These are phyloP conservation scores for Anhinga anhinga DNA, from an alignment of 2,113 vertebrate species.

Conservation along the genomic window DNA sequence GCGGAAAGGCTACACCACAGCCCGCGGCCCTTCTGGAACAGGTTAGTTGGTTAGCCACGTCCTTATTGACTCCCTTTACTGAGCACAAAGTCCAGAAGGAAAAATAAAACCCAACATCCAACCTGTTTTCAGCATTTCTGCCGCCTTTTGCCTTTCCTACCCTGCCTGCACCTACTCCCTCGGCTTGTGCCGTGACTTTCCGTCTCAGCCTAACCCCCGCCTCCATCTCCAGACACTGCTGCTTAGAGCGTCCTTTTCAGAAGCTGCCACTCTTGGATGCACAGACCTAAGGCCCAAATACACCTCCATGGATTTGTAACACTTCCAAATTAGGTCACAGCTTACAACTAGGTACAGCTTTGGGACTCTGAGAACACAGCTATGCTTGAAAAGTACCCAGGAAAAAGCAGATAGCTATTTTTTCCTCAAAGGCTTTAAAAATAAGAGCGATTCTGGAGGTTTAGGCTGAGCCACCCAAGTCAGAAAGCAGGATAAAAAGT, in stretches of 20 bases:
- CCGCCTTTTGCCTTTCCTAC: not conserved
- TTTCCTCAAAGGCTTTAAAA: not conserved
- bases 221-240: not conserved
- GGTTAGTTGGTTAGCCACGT: not conserved
- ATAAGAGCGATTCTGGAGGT: not conserved
- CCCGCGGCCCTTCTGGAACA: rapidly evolving
- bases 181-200: not conserved
- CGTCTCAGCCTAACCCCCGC: too few relatives aligned
- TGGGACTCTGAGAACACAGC: not conserved
- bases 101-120: not conserved
- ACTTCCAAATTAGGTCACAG: not conserved
- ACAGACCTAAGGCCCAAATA: not conserved
- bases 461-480: not conserved
- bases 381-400: not conserved
- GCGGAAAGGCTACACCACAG: rapidly evolving
- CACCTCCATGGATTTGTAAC: not conserved
- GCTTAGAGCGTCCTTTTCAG: not conserved
- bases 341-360: not conserved
- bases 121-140: not conserved
- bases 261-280: not conserved
- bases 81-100: not conserved
- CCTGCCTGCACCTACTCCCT: not conserved
- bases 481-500: slow-evolving; percentile 28
- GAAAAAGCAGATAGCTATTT: not conserved
- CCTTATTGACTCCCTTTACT: not conserved